Percentiles rank a stretch among this genome's conserved stretches.
These are phyloP conservation scores for Coelopa frigida DNA, from an alignment of 1,140 invertebrate species.

Conservation along the genomic window DNA sequence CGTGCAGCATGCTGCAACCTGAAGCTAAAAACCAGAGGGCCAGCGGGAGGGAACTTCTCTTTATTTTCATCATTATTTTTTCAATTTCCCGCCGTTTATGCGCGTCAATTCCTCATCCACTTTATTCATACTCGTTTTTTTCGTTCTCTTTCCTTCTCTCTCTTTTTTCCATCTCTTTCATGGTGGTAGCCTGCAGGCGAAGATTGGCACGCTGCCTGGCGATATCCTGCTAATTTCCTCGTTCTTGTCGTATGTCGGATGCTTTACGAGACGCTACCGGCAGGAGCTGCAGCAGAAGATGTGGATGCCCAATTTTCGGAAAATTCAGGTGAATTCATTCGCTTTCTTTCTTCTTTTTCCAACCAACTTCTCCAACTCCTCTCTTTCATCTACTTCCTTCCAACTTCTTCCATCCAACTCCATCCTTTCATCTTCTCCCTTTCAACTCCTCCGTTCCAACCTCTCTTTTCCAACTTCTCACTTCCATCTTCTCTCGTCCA, in stretches of 20 bases:
- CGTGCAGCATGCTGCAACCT: no score
- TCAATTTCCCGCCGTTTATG: slow-evolving; percentile 42
- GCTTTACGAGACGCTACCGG: slow-evolving; percentile 83
- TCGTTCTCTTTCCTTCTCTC: background rate
- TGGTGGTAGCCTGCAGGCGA: slow-evolving; percentile 44
- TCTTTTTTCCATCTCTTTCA: background rate
- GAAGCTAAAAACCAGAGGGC: no score
- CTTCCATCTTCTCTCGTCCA: no score
- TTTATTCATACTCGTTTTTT: background rate
- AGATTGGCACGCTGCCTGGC: slow-evolving; percentile 75
- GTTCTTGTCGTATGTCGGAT: slow-evolving; percentile 93
- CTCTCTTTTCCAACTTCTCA: no score
- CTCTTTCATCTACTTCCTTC: no score
- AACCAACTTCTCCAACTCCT: no score
- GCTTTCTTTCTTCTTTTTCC: no score
- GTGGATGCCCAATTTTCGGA: slow-evolving; percentile 53
- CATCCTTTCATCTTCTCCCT: no score
- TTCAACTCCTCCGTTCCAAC: no score
- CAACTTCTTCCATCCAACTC: no score
- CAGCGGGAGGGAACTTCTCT: no score
- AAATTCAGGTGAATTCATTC: slow-evolving; percentile 49
- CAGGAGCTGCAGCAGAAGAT: slow-evolving; percentile 71
- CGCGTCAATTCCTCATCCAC: slow-evolving; percentile 12
- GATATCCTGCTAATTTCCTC: slow-evolving; percentile 85
- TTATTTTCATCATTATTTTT: slow-evolving; percentile 36